Base-by-base conservation (phyloP, 2,797 vertebrate genomes). In the Aulostomus chinensis region DNA sequence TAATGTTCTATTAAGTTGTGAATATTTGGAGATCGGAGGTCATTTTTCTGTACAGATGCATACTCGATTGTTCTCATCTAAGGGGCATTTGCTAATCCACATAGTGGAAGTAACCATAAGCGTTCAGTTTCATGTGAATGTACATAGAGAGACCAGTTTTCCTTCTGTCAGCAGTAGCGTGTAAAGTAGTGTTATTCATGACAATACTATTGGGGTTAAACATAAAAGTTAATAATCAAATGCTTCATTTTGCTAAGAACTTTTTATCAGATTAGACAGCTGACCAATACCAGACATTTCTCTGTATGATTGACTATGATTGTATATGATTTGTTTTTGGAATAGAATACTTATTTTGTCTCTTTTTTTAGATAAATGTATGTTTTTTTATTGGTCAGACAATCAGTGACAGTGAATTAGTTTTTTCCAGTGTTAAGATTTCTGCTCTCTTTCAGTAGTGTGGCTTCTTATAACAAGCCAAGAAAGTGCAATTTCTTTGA, bases 401-500 rank as follows among this genome's bases (percentile, higher is more conserved):
- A 88, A 88, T 90, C 86, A 80, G 84, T 83, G 79, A 76, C 75
- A 68, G 75, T 84, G 69, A 86, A 53, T 75, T 74, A 16, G 64
- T 73, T 80, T 77, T 74, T 68, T 68, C 46, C 68, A 56, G 74
- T 81, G 70, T 84, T 80, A 24, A 35, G 18, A 57, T 42, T 72
- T 76, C 63, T 65, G 80, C 82, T 88, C 79, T 84, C 75, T 81
- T 76, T 84, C 76, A 76, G 83, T 88, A 88, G 84, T 86, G 79
- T 74, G 84, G 84, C 84, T 87, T 87, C 43, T 64, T 70, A 76
- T 73, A 77, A 66, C 58, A 58, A 87, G 86, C 86, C 88, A 86
- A 85, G 72, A 85, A 88, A 88, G 88, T 90, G 88, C 88, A 88
- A 89, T 89, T 88, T 88, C 69, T 86, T 89, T 90, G 80, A 89